Evolutionary conservation across 2,797 vertebrate genomes (phyloP), one percentile per base, ranked within the genome.

Genomic region (Carduelis carduelis): DNA sequence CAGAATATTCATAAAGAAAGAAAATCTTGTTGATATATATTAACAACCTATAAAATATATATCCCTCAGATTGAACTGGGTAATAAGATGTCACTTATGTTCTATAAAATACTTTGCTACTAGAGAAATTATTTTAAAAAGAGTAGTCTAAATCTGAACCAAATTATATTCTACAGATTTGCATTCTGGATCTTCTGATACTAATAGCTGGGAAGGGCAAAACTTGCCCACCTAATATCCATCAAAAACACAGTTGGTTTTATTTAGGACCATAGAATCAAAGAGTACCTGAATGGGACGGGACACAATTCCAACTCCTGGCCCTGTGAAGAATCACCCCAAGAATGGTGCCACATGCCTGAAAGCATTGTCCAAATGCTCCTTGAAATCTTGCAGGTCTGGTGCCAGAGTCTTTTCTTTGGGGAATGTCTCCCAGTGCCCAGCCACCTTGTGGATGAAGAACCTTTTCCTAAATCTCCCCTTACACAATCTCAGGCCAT

Each of bases 81-180:
- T 85, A 97, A 96, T 96, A 97, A 91, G 90, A 96, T 95, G 92
- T 52, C 84, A 85, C 66, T 76, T 97, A 95, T 94, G 44, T 95
- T 97, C 83, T 92, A 86, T 93, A 96, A 97, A 97, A 83, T 90
- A 75, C 72, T 91, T 95, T 90, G n/a, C 66, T 94, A 68, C 49
- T 82, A 37, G 28, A 70, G 97, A 97, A 97, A 96, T 89, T 2
- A 93, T 96, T 96, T 96, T 46, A 23, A 96, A 97, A 95, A 66
- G 56, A 91, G n/a, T 74, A 97, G 77, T 97, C 90, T 95, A 76
- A 90, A 78, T 92, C 95, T 91, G 78, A 91, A 83, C 60, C 15
- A 94, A 97, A 95, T 81, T 87, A 57, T 94, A 84, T 96, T 34
- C 59, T 80, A 65, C 34, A 95, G 83, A 94, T 59, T 96, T 94